Conservation (phyloP, 2,888 invertebrate species). For the Eilema griseolum region DNA sequence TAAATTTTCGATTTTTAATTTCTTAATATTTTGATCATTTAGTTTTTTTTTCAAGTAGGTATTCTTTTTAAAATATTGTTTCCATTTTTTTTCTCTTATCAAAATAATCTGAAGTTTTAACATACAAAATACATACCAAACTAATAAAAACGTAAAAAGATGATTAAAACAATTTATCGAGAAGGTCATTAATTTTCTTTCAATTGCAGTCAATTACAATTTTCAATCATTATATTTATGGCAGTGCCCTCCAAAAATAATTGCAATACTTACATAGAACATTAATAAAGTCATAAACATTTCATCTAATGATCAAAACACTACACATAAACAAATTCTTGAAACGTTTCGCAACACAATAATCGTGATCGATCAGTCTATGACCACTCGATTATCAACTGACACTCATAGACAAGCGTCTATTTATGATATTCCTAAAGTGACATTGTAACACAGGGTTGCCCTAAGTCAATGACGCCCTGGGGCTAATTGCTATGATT, state of each 20-base stretch:
- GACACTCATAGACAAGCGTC: slow-evolving; percentile 28
- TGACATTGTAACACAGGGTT: slow-evolving; percentile 9
- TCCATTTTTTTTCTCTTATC: too few species aligned
- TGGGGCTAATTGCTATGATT: not conserved
- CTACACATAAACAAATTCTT: not conserved
- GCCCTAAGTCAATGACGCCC: not conserved
- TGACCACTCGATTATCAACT: slow-evolving; percentile 41
- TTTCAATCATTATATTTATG: slow-evolving; percentile 1
- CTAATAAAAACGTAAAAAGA: not conserved
- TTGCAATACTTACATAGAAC: slow-evolving; percentile 1
- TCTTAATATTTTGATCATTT: too few species aligned
- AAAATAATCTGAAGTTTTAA: too few species aligned
- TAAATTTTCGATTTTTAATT: too few species aligned
- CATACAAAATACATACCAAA: too few species aligned
- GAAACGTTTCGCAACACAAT: slow-evolving; percentile 50
- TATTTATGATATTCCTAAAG: slow-evolving; percentile 29
- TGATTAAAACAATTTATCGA: not conserved
- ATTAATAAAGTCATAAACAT: slow-evolving; percentile 9
- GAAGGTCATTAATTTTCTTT: not conserved
- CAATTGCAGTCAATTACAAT: not conserved
- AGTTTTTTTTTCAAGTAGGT: too few species aligned
- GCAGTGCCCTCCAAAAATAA: slow-evolving; percentile 5
- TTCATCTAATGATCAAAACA: slow-evolving; percentile 10
- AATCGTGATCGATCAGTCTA: slow-evolving; percentile 59
- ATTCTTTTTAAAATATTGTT: too few species aligned